These are phyloP conservation scores for Megaustenia siamemsis DNA, from an alignment of 2,888 invertebrate species.

Conservation along the genomic window DNA sequence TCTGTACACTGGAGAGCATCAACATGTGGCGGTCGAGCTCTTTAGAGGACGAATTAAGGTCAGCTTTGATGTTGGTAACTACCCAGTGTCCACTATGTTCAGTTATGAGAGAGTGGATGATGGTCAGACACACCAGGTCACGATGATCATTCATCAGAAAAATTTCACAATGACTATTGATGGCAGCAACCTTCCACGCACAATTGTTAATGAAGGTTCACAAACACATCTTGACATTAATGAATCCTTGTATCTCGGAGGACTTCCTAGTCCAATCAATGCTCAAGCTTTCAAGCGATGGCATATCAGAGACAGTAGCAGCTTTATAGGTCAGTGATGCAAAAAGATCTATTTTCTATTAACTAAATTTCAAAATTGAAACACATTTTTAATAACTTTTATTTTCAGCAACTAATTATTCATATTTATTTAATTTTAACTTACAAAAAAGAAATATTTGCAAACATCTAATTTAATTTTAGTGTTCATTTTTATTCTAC, in stretches of 20 bases:
- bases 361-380: no score
- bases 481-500: no score
- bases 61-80: slow-evolving; percentile 98
- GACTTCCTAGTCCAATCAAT: slow-evolving; percentile 90
- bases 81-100: slow-evolving; percentile 96
- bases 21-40: slow-evolving; percentile 96
- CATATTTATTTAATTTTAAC: no score
- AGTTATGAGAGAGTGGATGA: slow-evolving; percentile 91
- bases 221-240: slow-evolving; percentile 89
- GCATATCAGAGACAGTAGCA: slow-evolving; percentile 94
- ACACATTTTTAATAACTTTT: no score
- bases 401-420: no score
- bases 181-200: slow-evolving; percentile 88
- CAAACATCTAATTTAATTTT: no score
- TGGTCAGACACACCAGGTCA: slow-evolving; percentile 91
- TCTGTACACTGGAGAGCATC: slow-evolving; percentile 87
- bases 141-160: slow-evolving; percentile 84
- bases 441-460: no score
- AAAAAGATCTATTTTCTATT: no score
- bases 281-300: slow-evolving; percentile 92
- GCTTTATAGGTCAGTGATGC: slow-evolving; percentile 84
- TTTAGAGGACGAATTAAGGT: slow-evolving; percentile 96
- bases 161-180: slow-evolving; percentile 95
- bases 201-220: slow-evolving; percentile 96
- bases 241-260: slow-evolving; percentile 92